phyloP scores from a whole-genome alignment of 2,888 invertebrate genomes.

The Priocnemis perturbator region DNA sequence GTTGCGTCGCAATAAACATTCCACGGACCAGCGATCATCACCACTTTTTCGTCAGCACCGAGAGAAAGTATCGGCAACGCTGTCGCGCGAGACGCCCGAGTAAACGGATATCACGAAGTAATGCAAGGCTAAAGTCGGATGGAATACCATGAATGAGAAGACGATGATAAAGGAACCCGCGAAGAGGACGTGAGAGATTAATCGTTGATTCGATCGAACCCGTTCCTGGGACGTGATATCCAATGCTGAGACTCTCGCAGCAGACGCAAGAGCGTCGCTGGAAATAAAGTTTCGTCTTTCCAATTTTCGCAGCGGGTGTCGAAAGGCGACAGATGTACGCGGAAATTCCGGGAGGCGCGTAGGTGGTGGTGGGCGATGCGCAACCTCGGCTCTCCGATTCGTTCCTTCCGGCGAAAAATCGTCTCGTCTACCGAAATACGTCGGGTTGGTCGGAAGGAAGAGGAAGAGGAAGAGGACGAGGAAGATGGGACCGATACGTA shows the following conservation, averaged over 20 bases:
- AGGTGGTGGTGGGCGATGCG: background rate
- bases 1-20: background rate
- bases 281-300: slow-evolving; percentile 48
- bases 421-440: slow-evolving; percentile 7
- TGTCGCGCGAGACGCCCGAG: too few relatives aligned
- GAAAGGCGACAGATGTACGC: slow-evolving; percentile 11
- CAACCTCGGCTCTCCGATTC: slow-evolving; percentile 19
- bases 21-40: too few relatives aligned
- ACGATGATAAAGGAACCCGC: background rate
- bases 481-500: slow-evolving; percentile 11
- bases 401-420: slow-evolving; percentile 41
- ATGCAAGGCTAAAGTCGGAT: too few relatives aligned
- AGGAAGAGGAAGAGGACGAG: slow-evolving; percentile 8
- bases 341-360: slow-evolving; percentile 24
- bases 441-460: slow-evolving; percentile 22
- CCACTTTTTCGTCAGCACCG: too few relatives aligned
- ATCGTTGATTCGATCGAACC: slow-evolving; percentile 38
- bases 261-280: slow-evolving; percentile 11
- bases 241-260: too few relatives aligned
- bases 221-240: too few relatives aligned
- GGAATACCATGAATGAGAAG: too few relatives aligned
- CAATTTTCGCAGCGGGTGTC: slow-evolving; percentile 28
- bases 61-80: too few relatives aligned
- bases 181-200: slow-evolving; percentile 34
- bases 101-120: too few relatives aligned